These are phyloP conservation scores for Cottoperca gobio DNA, from an alignment of 2,797 vertebrate genomes.

Conservation along the genomic window DNA sequence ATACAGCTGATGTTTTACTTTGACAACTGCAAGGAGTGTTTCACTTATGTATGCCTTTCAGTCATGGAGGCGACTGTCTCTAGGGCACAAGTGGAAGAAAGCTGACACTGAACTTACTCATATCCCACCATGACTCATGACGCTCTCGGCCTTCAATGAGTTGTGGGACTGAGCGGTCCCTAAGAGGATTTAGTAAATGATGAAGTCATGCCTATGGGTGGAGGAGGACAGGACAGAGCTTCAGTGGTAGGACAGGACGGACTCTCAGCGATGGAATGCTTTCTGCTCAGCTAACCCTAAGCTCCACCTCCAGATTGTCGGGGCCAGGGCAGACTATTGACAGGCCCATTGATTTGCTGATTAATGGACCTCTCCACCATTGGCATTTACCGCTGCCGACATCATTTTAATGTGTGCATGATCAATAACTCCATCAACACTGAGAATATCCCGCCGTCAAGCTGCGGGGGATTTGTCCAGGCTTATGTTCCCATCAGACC, in stretches of 20 bases:
- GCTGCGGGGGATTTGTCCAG: slow-evolving; percentile 70
- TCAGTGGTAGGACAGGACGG: slow-evolving; percentile 20
- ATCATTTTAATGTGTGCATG: slow-evolving; percentile 93
- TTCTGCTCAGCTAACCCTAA: slow-evolving; percentile 68
- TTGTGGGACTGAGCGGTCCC: slow-evolving; percentile 43
- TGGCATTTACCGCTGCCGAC: slow-evolving; percentile 87
- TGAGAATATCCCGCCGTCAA: slow-evolving; percentile 86
- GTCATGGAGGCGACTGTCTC: slow-evolving; percentile 47
- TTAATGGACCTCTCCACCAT: slow-evolving; percentile 91
- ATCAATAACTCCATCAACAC: slow-evolving; percentile 92
- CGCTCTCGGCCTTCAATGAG: slow-evolving; percentile 36
- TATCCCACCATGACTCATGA: slow-evolving; percentile 62
- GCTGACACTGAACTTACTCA: slow-evolving; percentile 59
- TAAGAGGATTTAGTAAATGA: slow-evolving; percentile 73
- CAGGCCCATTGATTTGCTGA: slow-evolving; percentile 90
- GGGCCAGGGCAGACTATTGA: slow-evolving; percentile 83
- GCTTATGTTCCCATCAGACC: slow-evolving; percentile 51
- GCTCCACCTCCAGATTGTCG: slow-evolving; percentile 80
- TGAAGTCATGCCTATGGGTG: slow-evolving; percentile 57
- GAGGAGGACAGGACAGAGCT: slow-evolving; percentile 31
- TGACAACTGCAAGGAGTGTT: slow-evolving; percentile 34
- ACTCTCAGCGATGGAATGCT: slow-evolving; percentile 52
- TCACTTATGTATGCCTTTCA: slow-evolving; percentile 39
- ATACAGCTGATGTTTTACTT: slow-evolving; percentile 41
- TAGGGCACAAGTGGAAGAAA: slow-evolving; percentile 19